These are phyloP conservation scores for Plecotus auritus DNA, from an alignment of 2,113 vertebrate species.

Conservation along the genomic window DNA sequence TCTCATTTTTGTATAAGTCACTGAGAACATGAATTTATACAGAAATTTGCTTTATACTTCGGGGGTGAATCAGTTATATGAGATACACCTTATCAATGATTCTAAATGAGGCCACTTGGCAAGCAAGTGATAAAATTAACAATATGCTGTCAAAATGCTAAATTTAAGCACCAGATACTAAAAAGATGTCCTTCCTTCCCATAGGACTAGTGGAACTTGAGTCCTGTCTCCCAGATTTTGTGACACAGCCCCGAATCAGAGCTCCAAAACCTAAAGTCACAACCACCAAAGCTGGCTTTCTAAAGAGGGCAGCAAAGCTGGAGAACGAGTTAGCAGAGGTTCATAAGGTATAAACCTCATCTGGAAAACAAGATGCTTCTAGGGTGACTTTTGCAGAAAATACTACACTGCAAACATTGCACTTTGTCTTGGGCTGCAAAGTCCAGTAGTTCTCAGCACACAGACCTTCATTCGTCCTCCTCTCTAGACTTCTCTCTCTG, in stretches of 20 bases:
- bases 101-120: neutral
- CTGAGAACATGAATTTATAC: neutral
- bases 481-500: neutral
- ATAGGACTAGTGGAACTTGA: conserved; percentile 89
- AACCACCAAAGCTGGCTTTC: conserved; percentile 76
- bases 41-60: neutral
- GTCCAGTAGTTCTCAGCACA: neutral
- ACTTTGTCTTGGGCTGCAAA: neutral
- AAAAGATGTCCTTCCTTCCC: conserved; percentile 3
- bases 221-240: conserved; percentile 78
- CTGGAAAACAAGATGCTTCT: neutral
- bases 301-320: conserved; percentile 77
- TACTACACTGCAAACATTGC: neutral
- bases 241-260: conserved; percentile 75
- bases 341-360: conserved; percentile 83
- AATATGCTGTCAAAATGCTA: neutral
- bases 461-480: neutral
- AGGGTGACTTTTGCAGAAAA: neutral
- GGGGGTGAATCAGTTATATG: neutral
- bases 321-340: conserved; percentile 81
- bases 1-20: conserved; percentile 10
- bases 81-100: neutral
- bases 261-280: conserved; percentile 73
- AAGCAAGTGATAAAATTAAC: neutral
- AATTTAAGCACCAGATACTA: neutral